Evolutionary conservation across 2,888 invertebrate species (phyloP).

Genomic region (Aleiodes leptofemur): DNA sequence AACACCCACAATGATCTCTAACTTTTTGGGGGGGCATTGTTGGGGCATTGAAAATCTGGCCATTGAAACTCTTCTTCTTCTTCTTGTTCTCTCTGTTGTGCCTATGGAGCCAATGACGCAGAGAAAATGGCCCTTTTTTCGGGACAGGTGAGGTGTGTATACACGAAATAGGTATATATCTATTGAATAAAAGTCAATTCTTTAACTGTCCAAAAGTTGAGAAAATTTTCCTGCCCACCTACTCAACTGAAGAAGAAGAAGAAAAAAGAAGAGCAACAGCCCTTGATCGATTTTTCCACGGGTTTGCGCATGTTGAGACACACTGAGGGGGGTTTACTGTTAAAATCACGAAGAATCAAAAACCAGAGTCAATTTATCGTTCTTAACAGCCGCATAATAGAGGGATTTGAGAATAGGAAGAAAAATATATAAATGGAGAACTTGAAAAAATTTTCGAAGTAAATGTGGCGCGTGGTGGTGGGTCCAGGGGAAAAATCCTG

Average conservation of each 20-base stretch:
- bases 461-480: conserved; percentile 48
- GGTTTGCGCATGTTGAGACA: conserved; percentile 55
- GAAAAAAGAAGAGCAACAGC: neutral
- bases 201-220: conserved; percentile 36
- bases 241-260: conserved; percentile 18
- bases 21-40: conserved; percentile 14
- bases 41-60: neutral
- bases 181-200: conserved; percentile 40
- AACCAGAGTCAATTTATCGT: conserved; percentile 60
- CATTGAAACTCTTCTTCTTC: conserved; percentile 31
- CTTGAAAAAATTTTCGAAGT: conserved; percentile 23
- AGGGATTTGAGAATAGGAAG: conserved; percentile 8
- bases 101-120: conserved; percentile 29
- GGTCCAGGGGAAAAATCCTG: conserved; percentile 38
- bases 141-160: conserved; percentile 42
- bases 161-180: conserved; percentile 22
- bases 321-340: conserved; percentile 51
- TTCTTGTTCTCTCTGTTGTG: conserved; percentile 19
- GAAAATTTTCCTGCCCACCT: conserved; percentile 49
- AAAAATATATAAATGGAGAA: conserved; percentile 34
- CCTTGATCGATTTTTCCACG: conserved; percentile 49
- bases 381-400: conserved; percentile 68
- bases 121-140: conserved; percentile 10
- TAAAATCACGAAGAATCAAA: conserved; percentile 57
- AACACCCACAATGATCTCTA: conserved; percentile 34